Evolutionary conservation across 2,888 invertebrate genomes (phyloP), one percentile per base, ranked within the genome.

Genomic region (Pyrgus malvae): DNA sequence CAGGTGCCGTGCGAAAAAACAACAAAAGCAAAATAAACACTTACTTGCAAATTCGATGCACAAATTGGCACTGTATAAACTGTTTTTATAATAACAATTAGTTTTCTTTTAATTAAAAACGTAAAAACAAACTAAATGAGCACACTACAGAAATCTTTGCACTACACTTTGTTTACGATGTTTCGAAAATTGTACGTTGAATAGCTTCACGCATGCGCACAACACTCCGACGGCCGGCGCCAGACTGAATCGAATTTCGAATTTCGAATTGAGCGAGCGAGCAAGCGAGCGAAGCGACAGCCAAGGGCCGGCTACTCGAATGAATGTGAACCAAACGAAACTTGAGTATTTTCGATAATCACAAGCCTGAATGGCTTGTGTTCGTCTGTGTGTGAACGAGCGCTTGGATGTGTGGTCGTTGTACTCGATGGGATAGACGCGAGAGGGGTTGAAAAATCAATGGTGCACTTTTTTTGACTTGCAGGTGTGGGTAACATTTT

Each of bases 161-260:
- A 70, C 72, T 68, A 75, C 85, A 85, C 83, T 85, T 83, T 87
- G 80, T 83, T 86, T 86, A 83, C 83, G 78, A 80, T 73, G 70
- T 72, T 74, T 77, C 76, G 76, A 75, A 76, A 71, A 79, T 82
- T 80, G 78, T 74, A 68, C 72, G 75, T 61, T 67, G 62, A 59
- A 63, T 60, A 46, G 48, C 48, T 66, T 56, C 48, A 65, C 88
- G 86, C 86, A 83, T 84, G 87, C 89, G 88, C 76, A 72, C 38
- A 62, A 59, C 69, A 29, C 72, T 69, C 66, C 65, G 69, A 67
- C 75, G 71, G 72, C 72, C 76, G 73, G 74, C 80, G 78, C 72
- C 71, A 76, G 68, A 81, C 82, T 79, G 77, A 69, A 62, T 63
- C 67, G 65, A 66, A 57, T 63, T 61, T 57, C 55, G 59, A 45